phyloP scores from a whole-genome alignment of 2,113 vertebrate genomes.

The Epinephelus fuscoguttatus region DNA sequence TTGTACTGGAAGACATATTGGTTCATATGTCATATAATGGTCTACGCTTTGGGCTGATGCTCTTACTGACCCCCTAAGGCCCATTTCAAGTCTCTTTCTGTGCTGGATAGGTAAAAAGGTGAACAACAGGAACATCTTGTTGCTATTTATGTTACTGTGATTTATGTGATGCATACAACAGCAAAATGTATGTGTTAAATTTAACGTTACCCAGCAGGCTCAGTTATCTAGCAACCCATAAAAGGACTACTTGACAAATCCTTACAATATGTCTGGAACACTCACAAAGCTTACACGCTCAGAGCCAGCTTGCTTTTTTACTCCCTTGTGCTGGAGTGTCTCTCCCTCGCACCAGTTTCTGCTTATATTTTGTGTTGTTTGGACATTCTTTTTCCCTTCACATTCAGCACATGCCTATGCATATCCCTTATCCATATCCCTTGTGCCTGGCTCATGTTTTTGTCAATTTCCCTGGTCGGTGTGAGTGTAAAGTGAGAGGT shows the following conservation, averaged over 20 bases:
- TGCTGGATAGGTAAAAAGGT: conserved; percentile 4
- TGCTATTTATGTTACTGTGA: conserved; percentile 22
- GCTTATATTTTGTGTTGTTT: background rate
- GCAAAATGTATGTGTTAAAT: conserved; percentile 23
- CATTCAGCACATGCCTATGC: background rate
- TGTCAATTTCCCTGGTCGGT: background rate
- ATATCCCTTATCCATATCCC: background rate
- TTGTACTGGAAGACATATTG: conserved; percentile 56
- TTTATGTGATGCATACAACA: conserved; percentile 3
- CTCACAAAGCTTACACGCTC: background rate
- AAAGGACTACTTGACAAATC: background rate
- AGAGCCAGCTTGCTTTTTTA: background rate
- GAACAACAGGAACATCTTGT: conserved; percentile 7
- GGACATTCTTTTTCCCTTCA: background rate
- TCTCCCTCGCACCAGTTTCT: background rate
- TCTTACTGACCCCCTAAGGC: conserved; percentile 39
- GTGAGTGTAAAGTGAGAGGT: background rate
- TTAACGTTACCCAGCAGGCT: conserved; percentile 11
- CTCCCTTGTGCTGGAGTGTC: background rate
- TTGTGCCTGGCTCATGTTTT: background rate
- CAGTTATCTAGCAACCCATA: background rate
- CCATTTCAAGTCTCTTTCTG: conserved; percentile 24
- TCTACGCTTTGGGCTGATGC: conserved; percentile 30
- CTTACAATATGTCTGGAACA: background rate
- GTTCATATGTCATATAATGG: conserved; percentile 57